Percentiles rank a stretch among this genome's conserved stretches.
Conservation (phyloP, 2,888 invertebrate species). For the Agrypnus murinus region DNA sequence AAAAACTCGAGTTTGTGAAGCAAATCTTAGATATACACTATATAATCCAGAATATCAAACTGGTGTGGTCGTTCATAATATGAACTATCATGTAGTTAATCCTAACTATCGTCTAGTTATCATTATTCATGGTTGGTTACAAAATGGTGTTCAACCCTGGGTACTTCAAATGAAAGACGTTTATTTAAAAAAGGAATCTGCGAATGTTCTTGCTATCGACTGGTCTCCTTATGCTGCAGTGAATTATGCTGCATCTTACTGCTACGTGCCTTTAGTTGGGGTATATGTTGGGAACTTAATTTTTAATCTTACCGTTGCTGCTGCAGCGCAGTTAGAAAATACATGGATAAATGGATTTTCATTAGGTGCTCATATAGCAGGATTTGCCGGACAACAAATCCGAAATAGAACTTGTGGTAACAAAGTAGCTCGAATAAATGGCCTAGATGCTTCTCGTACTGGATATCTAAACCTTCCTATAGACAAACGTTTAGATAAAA, state of each 20-base stretch:
- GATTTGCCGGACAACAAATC: constrained; percentile 27
- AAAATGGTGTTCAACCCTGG: constrained; percentile 12
- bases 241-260: neutral
- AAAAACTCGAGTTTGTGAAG: neutral
- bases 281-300: constrained; percentile 20
- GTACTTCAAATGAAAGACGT: constrained; percentile 16
- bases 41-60: constrained; percentile 15
- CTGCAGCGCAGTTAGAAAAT: neutral
- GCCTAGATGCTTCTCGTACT: constrained; percentile 28
- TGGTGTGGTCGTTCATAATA: neutral
- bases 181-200: constrained; percentile 9
- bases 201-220: constrained; percentile 24
- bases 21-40: constrained; percentile 14
- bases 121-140: constrained; percentile 38
- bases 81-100: neutral
- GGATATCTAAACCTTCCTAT: constrained; percentile 4
- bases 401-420: neutral
- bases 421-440: constrained; percentile 35
- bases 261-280: constrained; percentile 24
- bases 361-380: constrained; percentile 34
- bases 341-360: constrained; percentile 33
- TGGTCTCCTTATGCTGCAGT: constrained; percentile 6
- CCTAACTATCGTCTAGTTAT: neutral
- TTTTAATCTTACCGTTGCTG: neutral
- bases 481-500: constrained; percentile 28